phyloP scores from a whole-genome alignment of 2,797 vertebrate genomes.

The Cryptoblepharus egeriae region DNA sequence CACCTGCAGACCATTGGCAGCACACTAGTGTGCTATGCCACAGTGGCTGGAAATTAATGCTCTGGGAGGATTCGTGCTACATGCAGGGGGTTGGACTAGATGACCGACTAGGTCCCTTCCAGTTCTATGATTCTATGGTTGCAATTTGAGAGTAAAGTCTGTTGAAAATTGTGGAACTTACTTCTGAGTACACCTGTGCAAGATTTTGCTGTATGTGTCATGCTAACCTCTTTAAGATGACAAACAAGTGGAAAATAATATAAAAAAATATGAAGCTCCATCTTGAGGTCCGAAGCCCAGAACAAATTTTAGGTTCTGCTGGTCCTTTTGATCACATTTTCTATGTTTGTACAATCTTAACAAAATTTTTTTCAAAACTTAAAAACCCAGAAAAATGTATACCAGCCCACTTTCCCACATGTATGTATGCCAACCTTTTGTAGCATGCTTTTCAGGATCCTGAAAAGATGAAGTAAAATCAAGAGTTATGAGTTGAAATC shows the following conservation, averaged over 20 bases:
- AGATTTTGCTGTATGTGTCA: no score
- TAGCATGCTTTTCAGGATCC: background rate
- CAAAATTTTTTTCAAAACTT: background rate
- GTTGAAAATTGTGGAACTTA: no score
- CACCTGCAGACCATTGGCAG: no score
- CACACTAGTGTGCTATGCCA: no score
- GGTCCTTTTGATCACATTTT: background rate
- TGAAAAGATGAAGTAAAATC: background rate
- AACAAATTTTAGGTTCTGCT: background rate
- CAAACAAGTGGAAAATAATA: constrained; percentile 16
- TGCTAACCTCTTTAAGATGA: background rate
- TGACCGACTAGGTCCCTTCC: no score
- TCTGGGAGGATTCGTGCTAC: no score
- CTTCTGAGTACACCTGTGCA: no score
- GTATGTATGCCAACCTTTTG: background rate
- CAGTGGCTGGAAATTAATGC: no score
- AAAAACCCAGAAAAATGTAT: background rate
- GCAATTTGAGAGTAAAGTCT: no score
- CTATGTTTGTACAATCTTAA: background rate
- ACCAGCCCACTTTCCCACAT: background rate
- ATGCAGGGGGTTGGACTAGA: no score
- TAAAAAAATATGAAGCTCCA: background rate
- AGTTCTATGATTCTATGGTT: no score
- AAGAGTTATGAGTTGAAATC: no score
- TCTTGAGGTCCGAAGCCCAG: background rate